Evolutionary conservation across 2,888 invertebrate species (phyloP).

Genomic region (Dasypogon diadema): DNA sequence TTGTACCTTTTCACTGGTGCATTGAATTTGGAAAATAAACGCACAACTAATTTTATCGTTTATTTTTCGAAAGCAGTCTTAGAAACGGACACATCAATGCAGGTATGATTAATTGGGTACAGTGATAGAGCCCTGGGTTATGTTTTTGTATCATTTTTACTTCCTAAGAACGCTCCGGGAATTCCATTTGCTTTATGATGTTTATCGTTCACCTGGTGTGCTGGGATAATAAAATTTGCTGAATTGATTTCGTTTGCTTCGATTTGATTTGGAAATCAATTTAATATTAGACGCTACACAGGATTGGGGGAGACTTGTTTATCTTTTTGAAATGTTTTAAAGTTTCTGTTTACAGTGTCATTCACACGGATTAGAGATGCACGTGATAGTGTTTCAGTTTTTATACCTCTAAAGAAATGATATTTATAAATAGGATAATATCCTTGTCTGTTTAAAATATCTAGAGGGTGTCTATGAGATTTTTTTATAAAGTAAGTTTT

Average conservation of each 20-base stretch:
- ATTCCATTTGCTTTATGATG: conserved; percentile 43
- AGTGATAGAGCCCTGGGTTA: conserved; percentile 27
- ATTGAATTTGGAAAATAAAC: neutral
- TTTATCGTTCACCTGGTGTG: conserved; percentile 40
- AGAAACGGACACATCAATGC: neutral
- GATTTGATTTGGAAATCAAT: conserved; percentile 33
- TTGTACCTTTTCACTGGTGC: neutral
- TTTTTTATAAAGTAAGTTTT: too few relatives aligned
- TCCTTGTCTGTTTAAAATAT: too few relatives aligned
- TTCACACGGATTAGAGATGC: too few relatives aligned
- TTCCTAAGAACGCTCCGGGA: neutral
- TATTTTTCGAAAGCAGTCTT: conserved; percentile 29
- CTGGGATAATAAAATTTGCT: conserved; percentile 40
- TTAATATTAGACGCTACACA: neutral
- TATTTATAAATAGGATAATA: too few relatives aligned
- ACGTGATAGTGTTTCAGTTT: too few relatives aligned
- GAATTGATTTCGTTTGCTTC: conserved; percentile 13
- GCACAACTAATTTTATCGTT: conserved; percentile 15
- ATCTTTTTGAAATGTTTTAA: neutral
- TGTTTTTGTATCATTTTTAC: conserved; percentile 17
- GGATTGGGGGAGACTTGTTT: neutral
- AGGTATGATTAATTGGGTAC: conserved; percentile 39
- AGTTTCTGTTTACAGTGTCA: too few relatives aligned
- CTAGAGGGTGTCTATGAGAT: too few relatives aligned
- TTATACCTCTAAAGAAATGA: too few relatives aligned